Evolutionary conservation across 2,888 invertebrate species (phyloP).

Genomic region (Hoplodrina ambigua): DNA sequence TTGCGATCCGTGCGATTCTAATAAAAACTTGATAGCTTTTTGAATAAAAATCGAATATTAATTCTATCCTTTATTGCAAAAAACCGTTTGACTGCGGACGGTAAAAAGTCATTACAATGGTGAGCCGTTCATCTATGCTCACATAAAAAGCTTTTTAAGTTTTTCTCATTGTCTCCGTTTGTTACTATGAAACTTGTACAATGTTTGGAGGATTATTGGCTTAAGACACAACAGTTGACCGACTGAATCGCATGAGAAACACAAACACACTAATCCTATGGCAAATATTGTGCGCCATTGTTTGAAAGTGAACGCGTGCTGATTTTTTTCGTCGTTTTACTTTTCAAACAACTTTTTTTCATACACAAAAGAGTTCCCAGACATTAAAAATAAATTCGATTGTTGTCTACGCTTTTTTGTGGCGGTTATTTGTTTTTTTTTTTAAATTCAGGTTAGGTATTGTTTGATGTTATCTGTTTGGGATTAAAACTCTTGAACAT

Average conservation of each 20-base stretch:
- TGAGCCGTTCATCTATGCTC: slow-evolving; percentile 6
- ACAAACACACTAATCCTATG: slow-evolving; percentile 84
- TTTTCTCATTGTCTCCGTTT: slow-evolving; percentile 10
- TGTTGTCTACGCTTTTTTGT: slow-evolving; percentile 63
- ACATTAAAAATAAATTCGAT: slow-evolving; percentile 66
- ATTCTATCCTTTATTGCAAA: slow-evolving; percentile 32
- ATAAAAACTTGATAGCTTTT: slow-evolving; percentile 51
- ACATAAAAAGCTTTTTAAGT: slow-evolving; percentile 1
- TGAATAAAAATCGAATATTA: slow-evolving; percentile 39
- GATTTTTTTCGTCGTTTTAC: slow-evolving; percentile 69
- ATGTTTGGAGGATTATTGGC: slow-evolving; percentile 44
- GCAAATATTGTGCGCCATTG: slow-evolving; percentile 81
- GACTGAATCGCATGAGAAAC: slow-evolving; percentile 79
- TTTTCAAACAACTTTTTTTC: slow-evolving; percentile 66
- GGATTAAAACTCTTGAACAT: slow-evolving; percentile 42
- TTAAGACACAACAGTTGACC: slow-evolving; percentile 51
- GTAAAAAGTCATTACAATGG: slow-evolving; percentile 11
- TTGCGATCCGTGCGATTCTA: slow-evolving; percentile 21
- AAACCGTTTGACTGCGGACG: slow-evolving; percentile 29
- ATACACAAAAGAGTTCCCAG: slow-evolving; percentile 64
- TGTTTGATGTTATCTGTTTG: slow-evolving; percentile 55
- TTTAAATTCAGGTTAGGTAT: slow-evolving; percentile 44
- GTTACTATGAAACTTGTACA: slow-evolving; percentile 31
- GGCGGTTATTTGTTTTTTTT: slow-evolving; percentile 25
- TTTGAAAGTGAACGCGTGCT: slow-evolving; percentile 78